phyloP scores from a whole-genome alignment of 2,888 invertebrate species.

The Acrobasis repandana region DNA sequence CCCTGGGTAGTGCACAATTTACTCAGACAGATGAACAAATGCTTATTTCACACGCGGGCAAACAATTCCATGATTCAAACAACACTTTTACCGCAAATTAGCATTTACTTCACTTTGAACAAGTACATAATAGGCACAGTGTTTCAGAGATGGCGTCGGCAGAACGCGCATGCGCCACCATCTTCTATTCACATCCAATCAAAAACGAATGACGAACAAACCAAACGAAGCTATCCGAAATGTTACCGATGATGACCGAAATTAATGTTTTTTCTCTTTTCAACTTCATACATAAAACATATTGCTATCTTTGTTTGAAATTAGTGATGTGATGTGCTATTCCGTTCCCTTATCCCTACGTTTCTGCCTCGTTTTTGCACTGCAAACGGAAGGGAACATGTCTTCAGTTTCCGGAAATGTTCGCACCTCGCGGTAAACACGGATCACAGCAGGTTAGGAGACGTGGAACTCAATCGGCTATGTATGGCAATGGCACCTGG shows the following conservation, averaged over 20 bases:
- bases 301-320: background rate
- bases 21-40: constrained; percentile 48
- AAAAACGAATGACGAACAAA: constrained; percentile 57
- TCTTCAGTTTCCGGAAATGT: no score
- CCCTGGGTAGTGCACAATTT: constrained; percentile 49
- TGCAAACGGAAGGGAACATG: no score
- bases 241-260: constrained; percentile 11
- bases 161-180: constrained; percentile 83
- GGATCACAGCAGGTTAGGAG: no score
- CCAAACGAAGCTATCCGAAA: constrained; percentile 56
- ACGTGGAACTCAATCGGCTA: no score
- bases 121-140: constrained; percentile 73
- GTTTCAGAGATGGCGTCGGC: constrained; percentile 82
- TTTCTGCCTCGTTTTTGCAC: no score
- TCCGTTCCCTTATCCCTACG: no score
- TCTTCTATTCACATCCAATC: constrained; percentile 70
- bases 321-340: background rate
- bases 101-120: constrained; percentile 61
- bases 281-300: background rate
- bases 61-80: constrained; percentile 67
- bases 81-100: constrained; percentile 61
- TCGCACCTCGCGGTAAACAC: no score
- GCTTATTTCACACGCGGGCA: constrained; percentile 57
- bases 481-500: no score
- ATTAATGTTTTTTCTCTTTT: constrained; percentile 31